Percentiles rank a stretch among this genome's conserved stretches.
Evolutionary conservation across 2,797 vertebrate genomes (phyloP).

Genomic region (Macropus fuliginosus): DNA sequence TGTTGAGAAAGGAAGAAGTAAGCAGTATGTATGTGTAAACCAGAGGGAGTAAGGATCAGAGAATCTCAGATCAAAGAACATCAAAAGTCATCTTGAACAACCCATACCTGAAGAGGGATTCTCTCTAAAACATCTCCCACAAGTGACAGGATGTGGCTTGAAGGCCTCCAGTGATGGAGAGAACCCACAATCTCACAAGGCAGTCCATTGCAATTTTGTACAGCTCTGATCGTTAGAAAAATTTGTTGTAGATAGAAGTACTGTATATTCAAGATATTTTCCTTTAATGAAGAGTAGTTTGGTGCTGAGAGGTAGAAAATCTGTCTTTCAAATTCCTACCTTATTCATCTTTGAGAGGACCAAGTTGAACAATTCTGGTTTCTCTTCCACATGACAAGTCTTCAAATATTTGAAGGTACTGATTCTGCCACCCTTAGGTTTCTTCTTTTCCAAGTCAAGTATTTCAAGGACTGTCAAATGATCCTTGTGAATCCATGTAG

Average conservation of each 20-base stretch:
- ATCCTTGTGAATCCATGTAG: neutral
- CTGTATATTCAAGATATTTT: neutral
- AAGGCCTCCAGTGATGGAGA: neutral
- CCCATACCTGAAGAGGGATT: neutral
- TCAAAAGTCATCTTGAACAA: neutral
- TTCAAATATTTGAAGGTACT: neutral
- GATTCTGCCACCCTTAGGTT: neutral
- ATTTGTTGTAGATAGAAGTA: neutral
- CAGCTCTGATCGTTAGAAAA: neutral
- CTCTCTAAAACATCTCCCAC: neutral
- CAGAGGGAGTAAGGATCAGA: neutral
- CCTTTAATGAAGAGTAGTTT: neutral
- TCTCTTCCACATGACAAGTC: neutral
- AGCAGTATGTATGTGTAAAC: neutral
- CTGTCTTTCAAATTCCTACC: neutral
- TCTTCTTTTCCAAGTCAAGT: neutral
- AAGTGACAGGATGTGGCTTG: neutral
- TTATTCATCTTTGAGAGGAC: neutral
- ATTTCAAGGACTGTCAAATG: neutral
- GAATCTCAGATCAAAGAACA: neutral
- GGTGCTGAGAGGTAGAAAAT: neutral
- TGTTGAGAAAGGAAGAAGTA: slow-evolving; percentile 49
- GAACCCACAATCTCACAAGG: neutral
- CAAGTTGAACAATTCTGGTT: neutral
- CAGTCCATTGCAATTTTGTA: neutral